phyloP scores from a whole-genome alignment of 2,888 invertebrate genomes.

The Leuctra nigra region DNA sequence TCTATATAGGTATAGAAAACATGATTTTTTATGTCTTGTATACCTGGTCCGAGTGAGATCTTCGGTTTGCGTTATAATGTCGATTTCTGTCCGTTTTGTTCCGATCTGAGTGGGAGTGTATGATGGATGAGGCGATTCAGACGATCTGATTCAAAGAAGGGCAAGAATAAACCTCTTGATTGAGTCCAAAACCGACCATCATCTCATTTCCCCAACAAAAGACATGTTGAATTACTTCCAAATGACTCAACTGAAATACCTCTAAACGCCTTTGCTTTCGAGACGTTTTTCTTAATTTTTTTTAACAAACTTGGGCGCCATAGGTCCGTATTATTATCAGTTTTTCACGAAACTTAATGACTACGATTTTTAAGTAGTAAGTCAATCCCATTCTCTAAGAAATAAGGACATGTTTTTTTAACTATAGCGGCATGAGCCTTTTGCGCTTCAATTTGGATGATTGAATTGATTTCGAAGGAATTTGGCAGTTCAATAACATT shows the following conservation, averaged over 20 bases:
- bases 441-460: too few relatives aligned
- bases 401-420: too few relatives aligned
- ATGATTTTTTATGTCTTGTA: too few relatives aligned
- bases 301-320: too few relatives aligned
- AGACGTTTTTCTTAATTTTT: too few relatives aligned
- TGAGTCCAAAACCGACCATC: neutral
- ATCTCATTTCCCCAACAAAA: constrained; percentile 15
- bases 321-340: too few relatives aligned
- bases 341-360: too few relatives aligned
- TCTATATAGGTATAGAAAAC: neutral
- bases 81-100: constrained; percentile 13
- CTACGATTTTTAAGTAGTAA: too few relatives aligned
- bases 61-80: neutral
- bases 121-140: constrained; percentile 16
- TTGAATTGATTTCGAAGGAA: too few relatives aligned
- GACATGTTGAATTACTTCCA: constrained; percentile 21
- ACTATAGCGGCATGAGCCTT: too few relatives aligned
- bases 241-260: constrained; percentile 16
- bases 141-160: neutral
- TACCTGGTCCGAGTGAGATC: neutral
- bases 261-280: neutral
- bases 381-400: too few relatives aligned
- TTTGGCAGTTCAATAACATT: too few relatives aligned
- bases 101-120: neutral
- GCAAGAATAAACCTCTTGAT: neutral